Evolutionary conservation across 2,113 vertebrate genomes (phyloP), one percentile per base, ranked within the genome.

Genomic region (Anoplopoma fimbria): DNA sequence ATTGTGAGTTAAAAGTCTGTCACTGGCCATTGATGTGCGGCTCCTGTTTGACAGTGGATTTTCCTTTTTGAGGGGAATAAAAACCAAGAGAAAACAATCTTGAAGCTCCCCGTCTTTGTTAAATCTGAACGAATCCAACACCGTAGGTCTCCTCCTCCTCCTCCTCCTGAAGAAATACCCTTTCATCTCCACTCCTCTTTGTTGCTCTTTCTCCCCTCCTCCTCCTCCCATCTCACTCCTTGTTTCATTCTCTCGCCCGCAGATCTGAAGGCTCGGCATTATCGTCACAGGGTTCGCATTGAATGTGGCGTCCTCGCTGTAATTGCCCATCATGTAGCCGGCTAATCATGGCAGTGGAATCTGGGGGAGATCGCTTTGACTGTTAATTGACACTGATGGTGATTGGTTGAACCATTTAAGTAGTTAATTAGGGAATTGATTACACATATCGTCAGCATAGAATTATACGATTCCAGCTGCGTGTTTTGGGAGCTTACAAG

Each of bases 351-450:
- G 85, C 76, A 21, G 62, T 49, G 75, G 78, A 93, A 89, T 91
- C 88, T 73, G 72, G 83, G 84, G 90, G 84, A 89, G 88, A 84
- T 80, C 12, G 51, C 82, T 89, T 82, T 89, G 87, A 81, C 86
- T 90, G 84, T 81, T 93, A 93, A 93, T 92, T 92, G 87, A 91
- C 73, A 82, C 90, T 91, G 88, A 92, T 91, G 84, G 85, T 90
- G 89, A 93, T 92, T 85, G 90, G 89, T 89, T 90, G 86, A 89
- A 88, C 85, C 87, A 58, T 90, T 88, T 88, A 89, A 82, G 84
- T 87, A 64, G 82, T 87, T 91, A 90, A 93, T 92, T 91, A 92
- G 75, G 74, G 79, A 90, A 90, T 84, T 91, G 87, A 89, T 91
- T 91, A 86, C 81, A 88, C 85, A 62, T 86, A 77, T 85, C 57